These are phyloP conservation scores for Diglossa brunneiventris DNA, from an alignment of 2,113 vertebrate genomes.

Conservation along the genomic window DNA sequence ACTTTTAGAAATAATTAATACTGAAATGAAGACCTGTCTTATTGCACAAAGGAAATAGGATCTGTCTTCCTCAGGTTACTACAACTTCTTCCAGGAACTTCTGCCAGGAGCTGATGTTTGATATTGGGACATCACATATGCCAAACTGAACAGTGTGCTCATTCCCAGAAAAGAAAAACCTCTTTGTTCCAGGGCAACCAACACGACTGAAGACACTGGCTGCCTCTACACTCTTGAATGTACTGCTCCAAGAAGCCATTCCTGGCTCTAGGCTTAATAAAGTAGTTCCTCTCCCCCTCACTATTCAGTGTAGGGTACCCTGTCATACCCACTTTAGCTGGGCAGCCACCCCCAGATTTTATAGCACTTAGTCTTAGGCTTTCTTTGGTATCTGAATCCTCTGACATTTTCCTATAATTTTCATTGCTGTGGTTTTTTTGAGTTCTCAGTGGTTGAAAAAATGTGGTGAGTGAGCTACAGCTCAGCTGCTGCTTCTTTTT, in stretches of 20 bases:
- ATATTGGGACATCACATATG: not conserved
- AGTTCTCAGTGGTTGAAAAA: not conserved
- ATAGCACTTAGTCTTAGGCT: not conserved
- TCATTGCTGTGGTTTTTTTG: not conserved
- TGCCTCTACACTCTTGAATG: not conserved
- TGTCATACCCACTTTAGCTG: not conserved
- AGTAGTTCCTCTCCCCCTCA: not conserved
- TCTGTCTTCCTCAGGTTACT: not conserved
- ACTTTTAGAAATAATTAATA: too few species aligned
- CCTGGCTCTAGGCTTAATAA: not conserved
- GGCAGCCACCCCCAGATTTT: not conserved
- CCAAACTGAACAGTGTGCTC: not conserved
- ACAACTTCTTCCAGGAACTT: not conserved
- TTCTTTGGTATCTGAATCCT: not conserved
- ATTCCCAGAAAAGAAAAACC: not conserved
- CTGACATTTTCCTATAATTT: not conserved
- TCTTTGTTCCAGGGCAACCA: not conserved
- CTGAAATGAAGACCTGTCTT: too few species aligned
- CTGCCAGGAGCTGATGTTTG: not conserved
- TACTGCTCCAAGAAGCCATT: not conserved
- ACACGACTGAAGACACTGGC: fast-evolving
- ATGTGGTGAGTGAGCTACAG: not conserved
- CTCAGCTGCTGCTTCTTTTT: not conserved
- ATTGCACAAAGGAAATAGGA: not conserved
- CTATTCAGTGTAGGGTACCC: not conserved